A percentile compares a stretch with the other conserved stretches of the same genome.
phyloP scores from a whole-genome alignment of 2,113 vertebrate species.

The Lycocorax pyrrhopterus region DNA sequence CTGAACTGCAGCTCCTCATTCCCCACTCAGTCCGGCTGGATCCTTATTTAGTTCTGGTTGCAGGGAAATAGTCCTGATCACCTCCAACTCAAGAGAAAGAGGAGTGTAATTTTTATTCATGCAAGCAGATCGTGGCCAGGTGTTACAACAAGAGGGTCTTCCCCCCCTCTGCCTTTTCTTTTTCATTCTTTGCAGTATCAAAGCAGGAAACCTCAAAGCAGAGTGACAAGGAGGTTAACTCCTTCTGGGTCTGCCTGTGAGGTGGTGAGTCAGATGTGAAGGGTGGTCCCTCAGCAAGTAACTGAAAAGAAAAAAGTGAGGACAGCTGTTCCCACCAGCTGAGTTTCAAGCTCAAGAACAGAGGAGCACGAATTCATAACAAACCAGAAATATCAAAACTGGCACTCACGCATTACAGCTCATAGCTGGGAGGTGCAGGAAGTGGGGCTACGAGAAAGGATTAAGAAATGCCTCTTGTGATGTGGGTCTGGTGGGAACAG shows the following conservation, averaged over 20 bases:
- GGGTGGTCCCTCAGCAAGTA: slow-evolving; percentile 16
- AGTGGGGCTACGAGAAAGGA: not conserved
- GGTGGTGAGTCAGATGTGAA: slow-evolving; percentile 16
- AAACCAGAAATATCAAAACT: not conserved
- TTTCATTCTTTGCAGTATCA: not conserved
- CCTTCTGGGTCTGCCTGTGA: not conserved
- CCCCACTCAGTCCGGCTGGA: not conserved
- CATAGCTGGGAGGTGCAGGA: not conserved
- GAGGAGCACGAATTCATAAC: not conserved
- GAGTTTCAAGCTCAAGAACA: slow-evolving; percentile 22
- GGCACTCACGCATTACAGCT: not conserved
- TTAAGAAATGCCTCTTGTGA: not conserved
- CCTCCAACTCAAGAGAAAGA: not conserved
- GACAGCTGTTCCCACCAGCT: not conserved
- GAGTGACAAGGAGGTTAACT: slow-evolving; percentile 24
- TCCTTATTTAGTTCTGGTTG: not conserved
- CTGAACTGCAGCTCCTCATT: not conserved
- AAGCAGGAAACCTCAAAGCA: slow-evolving; percentile 34
- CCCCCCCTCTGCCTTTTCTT: not conserved
- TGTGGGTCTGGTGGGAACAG: not conserved
- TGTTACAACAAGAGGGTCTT: not conserved
- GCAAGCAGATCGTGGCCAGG: not conserved
- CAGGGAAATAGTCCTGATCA: not conserved
- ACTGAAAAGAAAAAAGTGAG: not conserved
- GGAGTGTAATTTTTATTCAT: not conserved